A percentile compares a stretch with the other conserved stretches of the same genome.
Conservation (phyloP, 1,140 invertebrate genomes). For the Drosophila nebulosa region DNA sequence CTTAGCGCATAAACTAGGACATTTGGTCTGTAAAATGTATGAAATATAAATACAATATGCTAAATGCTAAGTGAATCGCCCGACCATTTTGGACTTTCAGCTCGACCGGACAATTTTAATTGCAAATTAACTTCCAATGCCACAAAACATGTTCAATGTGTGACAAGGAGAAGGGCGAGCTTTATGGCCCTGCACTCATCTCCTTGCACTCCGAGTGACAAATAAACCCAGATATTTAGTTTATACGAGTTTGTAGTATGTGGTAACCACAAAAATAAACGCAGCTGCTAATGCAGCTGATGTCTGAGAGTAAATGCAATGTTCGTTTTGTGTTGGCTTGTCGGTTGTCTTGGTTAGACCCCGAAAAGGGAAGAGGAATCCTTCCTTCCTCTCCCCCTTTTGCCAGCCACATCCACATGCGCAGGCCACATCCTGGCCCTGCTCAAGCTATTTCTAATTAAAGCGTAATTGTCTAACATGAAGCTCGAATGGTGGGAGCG, state of each 20-base stretch:
- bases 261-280: conserved; percentile 66
- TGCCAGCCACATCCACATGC: background rate
- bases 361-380: background rate
- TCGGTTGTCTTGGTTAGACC: background rate
- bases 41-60: conserved; percentile 22
- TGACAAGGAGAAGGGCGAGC: conserved; percentile 25
- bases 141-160: conserved; percentile 17
- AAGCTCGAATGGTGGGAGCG: background rate
- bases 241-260: conserved; percentile 1
- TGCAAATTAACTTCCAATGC: conserved; percentile 67
- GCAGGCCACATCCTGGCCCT: background rate
- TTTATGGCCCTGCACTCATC: background rate
- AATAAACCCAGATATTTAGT: conserved; percentile 1
- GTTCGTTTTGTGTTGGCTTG: conserved; percentile 16
- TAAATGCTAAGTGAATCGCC: conserved; percentile 32
- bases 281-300: conserved; percentile 38
- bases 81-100: conserved; percentile 31
- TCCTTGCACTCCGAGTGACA: conserved; percentile 5
- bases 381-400: background rate
- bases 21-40: conserved; percentile 2
- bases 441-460: conserved; percentile 65
- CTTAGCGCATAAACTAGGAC: conserved; percentile 8
- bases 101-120: conserved; percentile 63
- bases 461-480: conserved; percentile 53
- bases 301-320: conserved; percentile 30